Evolutionary conservation across 2,888 invertebrate genomes (phyloP), one percentile per base, ranked within the genome.

Genomic region (Drosophila formosana): DNA sequence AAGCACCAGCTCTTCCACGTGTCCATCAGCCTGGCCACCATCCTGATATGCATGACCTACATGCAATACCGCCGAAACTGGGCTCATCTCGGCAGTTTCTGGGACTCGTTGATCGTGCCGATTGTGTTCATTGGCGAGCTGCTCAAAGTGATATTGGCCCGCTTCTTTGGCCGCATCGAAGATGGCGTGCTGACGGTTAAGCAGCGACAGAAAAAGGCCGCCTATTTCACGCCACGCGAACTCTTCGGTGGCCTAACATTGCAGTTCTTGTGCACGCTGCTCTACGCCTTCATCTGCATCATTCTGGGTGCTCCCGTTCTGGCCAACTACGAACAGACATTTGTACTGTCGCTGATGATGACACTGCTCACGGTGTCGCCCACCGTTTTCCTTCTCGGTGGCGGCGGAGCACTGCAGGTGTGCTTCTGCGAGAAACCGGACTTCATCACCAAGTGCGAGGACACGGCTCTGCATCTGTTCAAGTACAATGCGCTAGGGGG

Each of bases 251-350:
- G 92, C 5, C 65, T 92, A 1, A 66, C 91, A 1, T 63, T 92
- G 52, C 92, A 92, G 55, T 88, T 90, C 52, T 64, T 92, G 23
- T 91, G 91, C 62, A 90, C 90, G 0, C 57, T 92, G 32, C 77
- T 92, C 3, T 93, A 91, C 73, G 91, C 80, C 3, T 92, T 92
- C 45, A 87, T 91, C 11, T 93, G 93, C 68, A 91, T 93, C 18
- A 90, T 93, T 45, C 66, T 93, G 47, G 93, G 93, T n/a, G 93
- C 93, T 5, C 92, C 93, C 7, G 91, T 92, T n/a, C 72, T 92
- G 52, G 89, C 90, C 11, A 91, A 91, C 61, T 92, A 92, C 66
- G 92, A 92, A 65, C 90, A 93, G 64, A 93, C 93, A 2, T 92
- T 93, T 56, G 90, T 91, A 3, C 75, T 93, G 7, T 82, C 93